Base-by-base conservation (phyloP, 2,888 invertebrate species). In the Drosophila algonquin region DNA sequence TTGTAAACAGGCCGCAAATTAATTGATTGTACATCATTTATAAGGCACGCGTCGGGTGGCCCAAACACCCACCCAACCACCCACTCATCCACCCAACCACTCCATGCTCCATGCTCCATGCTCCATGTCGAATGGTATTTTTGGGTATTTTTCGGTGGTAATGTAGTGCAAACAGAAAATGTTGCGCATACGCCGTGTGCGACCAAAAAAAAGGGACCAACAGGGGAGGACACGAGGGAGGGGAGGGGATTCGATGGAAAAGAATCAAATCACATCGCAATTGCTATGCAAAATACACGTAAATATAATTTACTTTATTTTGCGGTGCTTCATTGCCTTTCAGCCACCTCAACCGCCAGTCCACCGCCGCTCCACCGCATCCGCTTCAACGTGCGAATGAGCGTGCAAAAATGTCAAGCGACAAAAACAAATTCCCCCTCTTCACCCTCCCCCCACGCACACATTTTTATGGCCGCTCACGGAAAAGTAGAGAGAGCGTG, bases 21-120 rank as follows among this genome's bases (percentile, higher is more conserved):
- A 82, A 82, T 85, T 82, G 88, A 82, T 82, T 85, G 83, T 85
- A 80, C 75, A 82, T 87, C 88, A 82, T 82, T 82, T 85, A 88
- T 87, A 87, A 82, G 80, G 73, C 88, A 77, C 77, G 77, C 82
- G 80, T 57, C 67, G 56, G 47, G 24, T 27, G 18, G 10, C 52
- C n/a, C 18, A 12, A 52, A 24, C 47, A 16, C 47, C 46, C 40
- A 14, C n/a, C 9, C 48, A 4, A 27, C n/a, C 30, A 27, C 16
- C 18, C 27, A 54, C 27, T 48, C 45, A 9, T 1, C 21, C 21
- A 21, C 21, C 21, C 21, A 21, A 2, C 5, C 9, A 4, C 12
- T 35, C 44, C 14, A 12, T 3, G 32, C 35, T 35, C 35, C 35
- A 12, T 14, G 32, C 35, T 32, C 10, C 35, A 35, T 35, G 12